Base-by-base conservation (phyloP, 1,140 invertebrate species). In the Bombus cullumanus region DNA sequence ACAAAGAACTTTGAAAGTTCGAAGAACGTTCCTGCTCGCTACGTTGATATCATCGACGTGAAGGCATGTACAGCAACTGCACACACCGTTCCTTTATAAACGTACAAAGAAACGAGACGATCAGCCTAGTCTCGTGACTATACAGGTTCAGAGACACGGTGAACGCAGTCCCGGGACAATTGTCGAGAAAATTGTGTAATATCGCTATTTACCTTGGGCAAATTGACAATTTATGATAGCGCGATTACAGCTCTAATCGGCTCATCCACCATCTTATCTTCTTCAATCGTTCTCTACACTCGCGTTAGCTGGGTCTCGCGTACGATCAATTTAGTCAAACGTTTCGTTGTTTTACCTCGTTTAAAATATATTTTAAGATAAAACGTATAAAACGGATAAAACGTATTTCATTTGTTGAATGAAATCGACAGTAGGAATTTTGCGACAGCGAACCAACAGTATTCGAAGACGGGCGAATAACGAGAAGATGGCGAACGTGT, bases 141-240 rank as follows among this genome's bases (percentile, higher is more conserved):
- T 72, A 72, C 28, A 10, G 28, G n/a, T 4, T 5, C 15, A 37
- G 74, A 57, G 47, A 57, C 47, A 57, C 34, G 43, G 8, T 3
- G 78, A 53, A 37, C 43, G 31, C 41, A 47, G 43, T 68, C 3
- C 47, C 37, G 66, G 34, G 34, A 80, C 78, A 80, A 80, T 80
- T 39, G 66, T 22, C 34, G 66, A 34, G 78, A 69, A 80, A 80
- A 80, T 80, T 80, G 78, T 71, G 78, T 57, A 71, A 71, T 71
- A 43, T 43, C 34, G 78, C 78, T 80, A 69, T 80, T 80, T 80
- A 80, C 78, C 66, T 53, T 34, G 78, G 34, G 78, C 43, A 80
- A 80, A 80, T 80, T 80, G 78, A 57, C 78, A 80, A 80, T 80
- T 80, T 80, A 80, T 71, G 78, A 69, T 71, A 57, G 39, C 78